Base-by-base conservation (phyloP, 1,140 invertebrate species). In the Ylistrum balloti region DNA sequence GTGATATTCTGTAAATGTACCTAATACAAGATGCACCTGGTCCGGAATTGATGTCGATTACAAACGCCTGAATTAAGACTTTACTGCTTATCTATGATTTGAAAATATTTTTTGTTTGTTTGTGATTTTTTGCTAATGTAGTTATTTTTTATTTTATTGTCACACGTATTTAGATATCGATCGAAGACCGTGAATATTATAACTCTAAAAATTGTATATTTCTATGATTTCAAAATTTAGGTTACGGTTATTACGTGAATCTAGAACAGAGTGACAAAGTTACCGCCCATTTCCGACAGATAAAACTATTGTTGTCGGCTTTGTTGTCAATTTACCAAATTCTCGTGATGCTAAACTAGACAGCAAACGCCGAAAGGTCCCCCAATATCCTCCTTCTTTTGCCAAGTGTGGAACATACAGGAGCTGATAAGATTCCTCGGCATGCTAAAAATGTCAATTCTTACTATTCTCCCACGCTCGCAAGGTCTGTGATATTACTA, bases 391-490 rank as follows among this genome's bases (percentile, higher is more conserved):
- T 28, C 56, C 56, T 28, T n/a, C 56, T n/a, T 74, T 74, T n/a
- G 56, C 56, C 56, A 74, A 74, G 56, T 74, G 56, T 28, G 56
- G 56, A 74, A 28, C 56, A 74, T 74, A 74, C 56, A 74, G 56
- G 28, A 28, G 56, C 22, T 74, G 56, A 74, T 74, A 74, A 74
- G 56, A 74, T 74, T 74, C 20, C 20, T n/a, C n/a, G 56, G 56
- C 56, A 74, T 74, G 56, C 56, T 74, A 74, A 74, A 74, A 74
- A 74, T 74, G 56, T 74, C 56, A 74, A 74, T 74, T 74, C 56
- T 74, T 74, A 74, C 56, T 74, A 74, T n/a, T 74, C 56, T 74
- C 56, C 56, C 56, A 74, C 56, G 56, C 56, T 74, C 56, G 56
- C 56, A n/a, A 74, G 56, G 56, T 28, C 56, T 74, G 56, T n/a